Conservation (phyloP, 2,888 invertebrate genomes). For the Ashinkailepas kermadecensis region DNA sequence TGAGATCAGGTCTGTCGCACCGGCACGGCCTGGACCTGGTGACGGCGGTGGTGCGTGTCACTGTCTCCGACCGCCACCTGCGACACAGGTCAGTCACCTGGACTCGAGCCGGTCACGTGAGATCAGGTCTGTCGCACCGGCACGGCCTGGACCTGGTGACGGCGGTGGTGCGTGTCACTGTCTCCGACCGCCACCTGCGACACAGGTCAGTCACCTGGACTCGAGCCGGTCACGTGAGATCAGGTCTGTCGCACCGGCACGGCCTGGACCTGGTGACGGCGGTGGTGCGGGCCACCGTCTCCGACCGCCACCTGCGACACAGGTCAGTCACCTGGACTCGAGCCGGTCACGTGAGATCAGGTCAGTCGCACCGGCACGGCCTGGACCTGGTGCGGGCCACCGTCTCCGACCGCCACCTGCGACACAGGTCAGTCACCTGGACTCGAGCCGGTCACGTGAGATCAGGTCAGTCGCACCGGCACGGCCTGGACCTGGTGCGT, state of each 20-base stretch:
- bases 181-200: slow-evolving; percentile 5
- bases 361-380: neutral
- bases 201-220: neutral
- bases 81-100: neutral
- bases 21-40: slow-evolving; percentile 6
- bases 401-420: neutral
- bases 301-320: slow-evolving; percentile 4
- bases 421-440: neutral
- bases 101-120: no score
- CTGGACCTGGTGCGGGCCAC: neutral
- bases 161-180: neutral
- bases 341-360: neutral
- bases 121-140: neutral
- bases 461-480: neutral
- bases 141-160: slow-evolving; percentile 10
- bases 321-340: neutral
- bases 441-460: no score
- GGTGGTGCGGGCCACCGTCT: neutral
- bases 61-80: neutral
- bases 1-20: neutral
- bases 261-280: neutral
- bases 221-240: no score
- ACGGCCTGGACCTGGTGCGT: neutral
- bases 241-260: neutral
- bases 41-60: neutral